These are phyloP conservation scores for Lethrus apterus DNA, from an alignment of 1,140 invertebrate species.

Conservation along the genomic window DNA sequence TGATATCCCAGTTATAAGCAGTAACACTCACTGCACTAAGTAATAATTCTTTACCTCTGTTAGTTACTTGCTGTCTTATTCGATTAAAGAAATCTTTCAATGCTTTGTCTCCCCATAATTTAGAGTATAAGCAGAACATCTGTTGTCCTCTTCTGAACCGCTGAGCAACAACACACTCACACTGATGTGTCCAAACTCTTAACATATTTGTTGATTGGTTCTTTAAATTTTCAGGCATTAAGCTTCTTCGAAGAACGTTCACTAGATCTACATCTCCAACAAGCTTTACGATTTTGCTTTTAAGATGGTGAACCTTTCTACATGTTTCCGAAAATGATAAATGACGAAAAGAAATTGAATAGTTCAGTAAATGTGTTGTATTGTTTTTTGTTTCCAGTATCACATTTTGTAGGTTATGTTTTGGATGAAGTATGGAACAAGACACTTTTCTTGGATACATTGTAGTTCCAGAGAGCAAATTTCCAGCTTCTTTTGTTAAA, in stretches of 20 bases:
- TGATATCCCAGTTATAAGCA: conserved; percentile 49
- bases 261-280: background rate
- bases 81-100: conserved; percentile 47
- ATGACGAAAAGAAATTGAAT: conserved; percentile 4
- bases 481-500: no score
- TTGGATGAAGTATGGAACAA: background rate
- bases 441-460: conserved; percentile 10
- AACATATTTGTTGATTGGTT: conserved; percentile 43
- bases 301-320: background rate
- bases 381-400: background rate
- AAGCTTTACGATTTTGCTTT: conserved; percentile 5
- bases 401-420: conserved; percentile 11
- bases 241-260: background rate
- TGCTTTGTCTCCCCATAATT: conserved; percentile 53
- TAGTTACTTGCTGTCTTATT: conserved; percentile 42
- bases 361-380: conserved; percentile 3
- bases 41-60: conserved; percentile 42
- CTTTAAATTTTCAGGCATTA: conserved; percentile 36
- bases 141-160: conserved; percentile 52
- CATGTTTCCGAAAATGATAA: background rate
- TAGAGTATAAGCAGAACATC: conserved; percentile 53
- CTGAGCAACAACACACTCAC: conserved; percentile 57
- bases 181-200: conserved; percentile 50
- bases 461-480: no score
- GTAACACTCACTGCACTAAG: conserved; percentile 41